Evolutionary conservation across 2,888 invertebrate genomes (phyloP).

Genomic region (Cephus pygmeus): DNA sequence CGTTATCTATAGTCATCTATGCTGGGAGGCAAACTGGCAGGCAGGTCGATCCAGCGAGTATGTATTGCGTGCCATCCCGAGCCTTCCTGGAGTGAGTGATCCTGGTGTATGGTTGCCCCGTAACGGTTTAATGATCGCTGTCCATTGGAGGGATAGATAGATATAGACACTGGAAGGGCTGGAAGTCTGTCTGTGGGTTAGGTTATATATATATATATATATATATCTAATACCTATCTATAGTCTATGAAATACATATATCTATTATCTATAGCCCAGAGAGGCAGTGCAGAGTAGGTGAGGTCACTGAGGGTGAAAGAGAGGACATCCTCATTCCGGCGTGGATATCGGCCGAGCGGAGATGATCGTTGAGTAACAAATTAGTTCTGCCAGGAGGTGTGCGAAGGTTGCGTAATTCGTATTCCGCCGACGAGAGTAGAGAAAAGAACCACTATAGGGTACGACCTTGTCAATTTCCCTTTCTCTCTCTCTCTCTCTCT

Average conservation of each 20-base stretch:
- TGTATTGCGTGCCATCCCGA: not conserved
- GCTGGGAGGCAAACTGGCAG: not conserved
- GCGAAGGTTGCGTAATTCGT: constrained; percentile 47
- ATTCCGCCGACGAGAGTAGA: not conserved
- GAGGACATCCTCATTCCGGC: constrained; percentile 63
- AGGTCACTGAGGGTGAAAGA: constrained; percentile 32
- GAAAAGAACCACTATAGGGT: not conserved
- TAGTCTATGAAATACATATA: constrained; percentile 4
- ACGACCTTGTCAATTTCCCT: not conserved
- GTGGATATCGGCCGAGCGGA: constrained; percentile 51
- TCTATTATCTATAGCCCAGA: constrained; percentile 1
- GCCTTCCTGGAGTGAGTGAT: not conserved
- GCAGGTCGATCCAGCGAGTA: not conserved
- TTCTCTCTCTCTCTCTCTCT: too few species aligned
- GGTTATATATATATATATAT: not conserved
- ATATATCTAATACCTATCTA: not conserved
- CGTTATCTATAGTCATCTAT: not conserved
- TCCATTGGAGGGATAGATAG: not conserved
- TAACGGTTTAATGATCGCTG: constrained; percentile 7
- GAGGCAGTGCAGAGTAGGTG: constrained; percentile 17
- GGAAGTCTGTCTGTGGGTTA: not conserved
- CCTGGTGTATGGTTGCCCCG: not conserved
- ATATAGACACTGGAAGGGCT: not conserved
- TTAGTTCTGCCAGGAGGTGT: constrained; percentile 57
- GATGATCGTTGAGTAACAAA: constrained; percentile 63